Conservation (phyloP, 1,140 invertebrate genomes). For the Drosophila pruinosa region DNA sequence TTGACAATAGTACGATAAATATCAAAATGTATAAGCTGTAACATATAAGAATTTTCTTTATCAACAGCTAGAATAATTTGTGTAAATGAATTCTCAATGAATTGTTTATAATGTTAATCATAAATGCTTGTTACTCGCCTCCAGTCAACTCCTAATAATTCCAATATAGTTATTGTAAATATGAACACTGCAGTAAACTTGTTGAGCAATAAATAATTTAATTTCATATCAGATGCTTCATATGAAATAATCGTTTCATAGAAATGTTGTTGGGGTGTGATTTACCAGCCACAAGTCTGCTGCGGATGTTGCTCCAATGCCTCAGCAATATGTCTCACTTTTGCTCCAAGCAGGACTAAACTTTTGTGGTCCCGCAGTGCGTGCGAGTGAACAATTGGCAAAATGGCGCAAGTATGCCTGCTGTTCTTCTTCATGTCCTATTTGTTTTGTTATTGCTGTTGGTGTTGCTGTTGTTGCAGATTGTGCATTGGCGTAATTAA, state of each 20-base stretch:
- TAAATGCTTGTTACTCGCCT: neutral
- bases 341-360: constrained; percentile 42
- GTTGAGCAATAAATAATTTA: constrained; percentile 67
- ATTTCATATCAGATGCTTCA: constrained; percentile 15
- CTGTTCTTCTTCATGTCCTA: constrained; percentile 27
- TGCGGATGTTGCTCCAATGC: constrained; percentile 74
- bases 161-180: neutral
- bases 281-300: constrained; percentile 56
- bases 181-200: constrained; percentile 34
- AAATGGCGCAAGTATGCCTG: constrained; percentile 59
- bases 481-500: constrained; percentile 78
- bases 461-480: constrained; percentile 51
- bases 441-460: constrained; percentile 16
- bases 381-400: constrained; percentile 43
- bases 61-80: too few relatives aligned
- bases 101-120: neutral
- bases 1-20: too few relatives aligned
- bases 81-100: too few relatives aligned
- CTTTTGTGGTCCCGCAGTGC: constrained; percentile 49
- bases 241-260: constrained; percentile 15
- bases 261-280: constrained; percentile 25
- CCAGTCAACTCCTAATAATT: neutral
- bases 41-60: too few relatives aligned
- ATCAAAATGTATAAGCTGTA: too few relatives aligned
- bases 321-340: constrained; percentile 56